phyloP scores from a whole-genome alignment of 2,113 vertebrate species.

The Jaculus jaculus region DNA sequence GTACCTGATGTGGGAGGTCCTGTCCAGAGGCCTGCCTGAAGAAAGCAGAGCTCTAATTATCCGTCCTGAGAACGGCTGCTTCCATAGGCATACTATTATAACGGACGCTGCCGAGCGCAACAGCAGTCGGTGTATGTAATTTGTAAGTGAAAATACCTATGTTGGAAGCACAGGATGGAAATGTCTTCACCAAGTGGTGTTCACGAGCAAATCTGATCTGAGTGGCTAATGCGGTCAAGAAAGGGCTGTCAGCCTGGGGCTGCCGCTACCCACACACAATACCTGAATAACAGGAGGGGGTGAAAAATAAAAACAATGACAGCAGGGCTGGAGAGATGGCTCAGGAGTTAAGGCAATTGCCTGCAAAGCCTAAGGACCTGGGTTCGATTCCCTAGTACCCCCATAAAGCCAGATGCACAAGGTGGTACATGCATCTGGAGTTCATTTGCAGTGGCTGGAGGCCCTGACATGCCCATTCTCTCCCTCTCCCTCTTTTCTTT shows the following conservation, averaged over 20 bases:
- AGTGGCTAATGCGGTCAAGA: not conserved
- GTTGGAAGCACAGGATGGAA: not conserved
- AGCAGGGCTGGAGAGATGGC: too few relatives aligned
- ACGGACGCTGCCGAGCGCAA: fast-evolving
- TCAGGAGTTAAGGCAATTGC: too few relatives aligned
- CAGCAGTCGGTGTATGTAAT: not conserved
- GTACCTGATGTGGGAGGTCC: not conserved
- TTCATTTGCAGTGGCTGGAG: too few relatives aligned
- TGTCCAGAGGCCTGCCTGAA: not conserved
- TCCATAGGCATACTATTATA: not conserved
- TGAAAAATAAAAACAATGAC: too few relatives aligned
- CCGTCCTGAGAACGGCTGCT: not conserved
- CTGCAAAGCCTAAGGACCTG: too few relatives aligned
- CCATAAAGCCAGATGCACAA: too few relatives aligned
- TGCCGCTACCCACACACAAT: too few relatives aligned
- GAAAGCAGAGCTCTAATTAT: not conserved
- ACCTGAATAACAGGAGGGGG: too few relatives aligned
- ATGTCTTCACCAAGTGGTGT: not conserved
- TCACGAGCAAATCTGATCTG: not conserved
- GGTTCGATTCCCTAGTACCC: too few relatives aligned
- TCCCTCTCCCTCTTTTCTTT: too few relatives aligned
- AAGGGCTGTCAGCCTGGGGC: not conserved
- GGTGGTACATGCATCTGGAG: too few relatives aligned
- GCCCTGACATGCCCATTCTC: too few relatives aligned
- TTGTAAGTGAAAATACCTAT: not conserved